phyloP scores from a whole-genome alignment of 2,113 vertebrate genomes.

The Equus przewalskii region DNA sequence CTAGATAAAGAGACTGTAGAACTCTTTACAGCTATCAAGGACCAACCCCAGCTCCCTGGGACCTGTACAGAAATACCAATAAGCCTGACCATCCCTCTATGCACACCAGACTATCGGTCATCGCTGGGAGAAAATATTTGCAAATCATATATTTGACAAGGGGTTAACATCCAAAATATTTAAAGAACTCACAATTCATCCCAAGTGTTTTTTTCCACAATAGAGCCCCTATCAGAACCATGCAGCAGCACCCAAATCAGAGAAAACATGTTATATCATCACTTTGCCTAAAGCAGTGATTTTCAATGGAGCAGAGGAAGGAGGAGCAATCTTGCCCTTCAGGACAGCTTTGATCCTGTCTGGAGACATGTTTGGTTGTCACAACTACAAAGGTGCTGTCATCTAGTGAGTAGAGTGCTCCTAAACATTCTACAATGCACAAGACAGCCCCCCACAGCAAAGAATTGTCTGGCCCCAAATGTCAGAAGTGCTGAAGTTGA shows the following conservation, averaged over 20 bases:
- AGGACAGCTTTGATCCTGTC: not conserved
- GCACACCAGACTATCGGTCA: not conserved
- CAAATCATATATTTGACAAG: not conserved
- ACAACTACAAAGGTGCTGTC: not conserved
- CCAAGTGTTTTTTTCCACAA: not conserved
- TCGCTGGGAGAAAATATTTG: not conserved
- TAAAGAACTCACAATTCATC: not conserved
- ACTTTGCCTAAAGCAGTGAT: not conserved
- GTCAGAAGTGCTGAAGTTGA: not conserved
- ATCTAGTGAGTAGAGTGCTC: not conserved
- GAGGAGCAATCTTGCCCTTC: rapidly evolving
- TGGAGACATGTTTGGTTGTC: not conserved
- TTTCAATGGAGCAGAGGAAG: not conserved
- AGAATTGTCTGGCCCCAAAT: not conserved
- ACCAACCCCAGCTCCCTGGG: not conserved
- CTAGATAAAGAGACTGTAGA: not conserved
- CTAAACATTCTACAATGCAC: not conserved
- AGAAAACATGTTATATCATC: not conserved
- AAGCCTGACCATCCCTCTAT: not conserved
- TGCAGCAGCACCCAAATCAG: not conserved
- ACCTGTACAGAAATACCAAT: not conserved
- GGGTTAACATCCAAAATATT: not conserved
- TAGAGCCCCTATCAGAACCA: not conserved
- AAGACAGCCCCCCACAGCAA: not conserved
- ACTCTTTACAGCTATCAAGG: rapidly evolving